phyloP scores from a whole-genome alignment of 2,888 invertebrate genomes.

The Agrochola litura region DNA sequence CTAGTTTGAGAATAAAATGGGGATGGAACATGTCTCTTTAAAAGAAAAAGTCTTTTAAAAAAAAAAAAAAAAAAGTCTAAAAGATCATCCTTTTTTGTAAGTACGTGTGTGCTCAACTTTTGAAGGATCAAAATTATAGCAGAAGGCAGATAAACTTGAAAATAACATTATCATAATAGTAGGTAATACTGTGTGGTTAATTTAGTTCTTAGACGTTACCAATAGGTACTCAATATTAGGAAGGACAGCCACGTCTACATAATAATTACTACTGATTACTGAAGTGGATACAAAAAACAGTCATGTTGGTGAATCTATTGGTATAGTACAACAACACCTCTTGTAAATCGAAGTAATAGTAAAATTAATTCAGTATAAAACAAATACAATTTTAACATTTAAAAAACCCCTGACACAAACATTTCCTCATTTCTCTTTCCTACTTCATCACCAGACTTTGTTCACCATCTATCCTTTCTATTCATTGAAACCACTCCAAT shows the following conservation, averaged over 20 bases:
- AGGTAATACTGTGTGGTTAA: background rate
- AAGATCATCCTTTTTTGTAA: background rate
- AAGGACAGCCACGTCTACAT: background rate
- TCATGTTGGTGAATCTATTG: background rate
- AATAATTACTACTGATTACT: background rate
- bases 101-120: background rate
- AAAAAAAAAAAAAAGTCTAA: background rate
- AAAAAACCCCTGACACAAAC: no score
- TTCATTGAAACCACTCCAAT: no score
- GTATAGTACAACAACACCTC: background rate
- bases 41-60: background rate
- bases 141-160: background rate
- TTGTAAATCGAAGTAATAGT: background rate
- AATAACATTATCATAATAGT: background rate
- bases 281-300: background rate
- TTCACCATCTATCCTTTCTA: no score
- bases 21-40: background rate
- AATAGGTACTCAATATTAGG: background rate
- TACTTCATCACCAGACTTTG: no score
- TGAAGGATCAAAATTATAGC: background rate
- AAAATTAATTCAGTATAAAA: background rate
- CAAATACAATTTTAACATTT: no score
- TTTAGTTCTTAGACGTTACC: background rate
- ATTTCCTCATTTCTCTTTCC: no score
- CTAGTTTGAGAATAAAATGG: background rate